Evolutionary conservation across 2,797 vertebrate species (phyloP).

Genomic region (Heterohyrax brucei): DNA sequence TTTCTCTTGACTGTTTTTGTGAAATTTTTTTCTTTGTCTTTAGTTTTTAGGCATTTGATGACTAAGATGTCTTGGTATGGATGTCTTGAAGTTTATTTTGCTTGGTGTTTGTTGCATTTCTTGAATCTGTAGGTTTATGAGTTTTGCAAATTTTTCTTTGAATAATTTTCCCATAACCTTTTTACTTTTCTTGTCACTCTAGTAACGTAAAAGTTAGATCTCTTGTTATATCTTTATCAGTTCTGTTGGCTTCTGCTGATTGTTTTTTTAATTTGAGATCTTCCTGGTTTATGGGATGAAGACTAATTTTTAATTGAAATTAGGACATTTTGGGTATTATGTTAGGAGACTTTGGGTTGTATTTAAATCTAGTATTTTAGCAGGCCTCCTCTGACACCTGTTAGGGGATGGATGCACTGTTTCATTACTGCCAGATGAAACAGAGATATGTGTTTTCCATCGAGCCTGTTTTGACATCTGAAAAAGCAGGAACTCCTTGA

Average conservation of each 20-base stretch:
- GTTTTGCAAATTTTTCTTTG: conserved; percentile 11
- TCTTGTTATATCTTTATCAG: not conserved
- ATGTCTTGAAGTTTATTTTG: not conserved
- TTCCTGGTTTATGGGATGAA: not conserved
- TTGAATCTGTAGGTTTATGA: not conserved
- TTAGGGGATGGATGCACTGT: not conserved
- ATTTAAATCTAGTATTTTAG: not conserved
- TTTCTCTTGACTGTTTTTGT: not conserved
- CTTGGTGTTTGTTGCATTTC: not conserved
- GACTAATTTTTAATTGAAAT: not conserved
- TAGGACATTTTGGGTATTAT: not conserved
- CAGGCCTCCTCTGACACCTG: not conserved
- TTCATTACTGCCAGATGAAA: not conserved
- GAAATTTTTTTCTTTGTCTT: not conserved
- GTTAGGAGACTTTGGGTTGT: not conserved
- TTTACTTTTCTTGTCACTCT: not conserved
- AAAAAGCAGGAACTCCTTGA: not conserved
- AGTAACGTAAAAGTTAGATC: not conserved
- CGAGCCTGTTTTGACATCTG: not conserved
- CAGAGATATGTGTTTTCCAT: not conserved
- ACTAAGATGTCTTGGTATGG: not conserved
- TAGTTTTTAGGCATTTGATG: not conserved
- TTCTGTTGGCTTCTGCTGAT: not conserved
- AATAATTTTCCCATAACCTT: not conserved
- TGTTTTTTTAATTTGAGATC: not conserved